Conservation (phyloP, 2,888 invertebrate genomes). For the Melinaea marsaeus region DNA sequence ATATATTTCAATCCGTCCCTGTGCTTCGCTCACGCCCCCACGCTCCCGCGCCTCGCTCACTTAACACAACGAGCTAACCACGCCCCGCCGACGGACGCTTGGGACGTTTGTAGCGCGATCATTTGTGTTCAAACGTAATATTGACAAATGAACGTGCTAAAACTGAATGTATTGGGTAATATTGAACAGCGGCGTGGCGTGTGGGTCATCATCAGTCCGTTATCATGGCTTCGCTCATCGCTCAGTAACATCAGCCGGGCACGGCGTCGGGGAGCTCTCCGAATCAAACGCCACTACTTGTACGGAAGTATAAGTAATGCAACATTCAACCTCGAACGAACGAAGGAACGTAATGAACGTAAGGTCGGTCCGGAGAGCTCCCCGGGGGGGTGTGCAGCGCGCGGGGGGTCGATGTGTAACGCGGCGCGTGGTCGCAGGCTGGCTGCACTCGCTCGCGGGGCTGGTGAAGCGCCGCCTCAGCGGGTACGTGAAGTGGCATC, state of each 20-base stretch:
- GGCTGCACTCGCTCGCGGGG: constrained; percentile 83
- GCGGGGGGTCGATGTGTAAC: constrained; percentile 36
- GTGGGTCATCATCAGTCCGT: constrained; percentile 44
- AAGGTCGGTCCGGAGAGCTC: constrained; percentile 33
- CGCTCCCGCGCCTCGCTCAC: constrained; percentile 70
- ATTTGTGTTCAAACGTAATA: too few relatives aligned
- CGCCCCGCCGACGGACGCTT: constrained; percentile 38
- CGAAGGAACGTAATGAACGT: neutral
- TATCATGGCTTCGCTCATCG: constrained; percentile 46
- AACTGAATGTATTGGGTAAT: neutral
- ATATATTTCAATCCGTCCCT: constrained; percentile 34
- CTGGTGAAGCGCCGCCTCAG: constrained; percentile 88
- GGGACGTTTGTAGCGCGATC: constrained; percentile 13
- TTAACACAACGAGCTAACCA: constrained; percentile 65
- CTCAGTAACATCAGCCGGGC: constrained; percentile 51
- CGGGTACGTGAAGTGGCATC: constrained; percentile 89
- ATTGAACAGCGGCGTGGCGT: constrained; percentile 48
- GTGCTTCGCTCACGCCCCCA: constrained; percentile 70
- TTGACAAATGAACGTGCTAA: constrained; percentile 7
- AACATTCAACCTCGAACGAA: neutral
- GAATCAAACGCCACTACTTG: constrained; percentile 34
- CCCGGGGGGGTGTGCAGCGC: constrained; percentile 43
- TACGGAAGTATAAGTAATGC: neutral
- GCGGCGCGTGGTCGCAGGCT: constrained; percentile 64
- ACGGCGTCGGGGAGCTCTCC: constrained; percentile 49